Base-by-base conservation (phyloP, 2,797 vertebrate genomes). In the Borostomias antarcticus region DNA sequence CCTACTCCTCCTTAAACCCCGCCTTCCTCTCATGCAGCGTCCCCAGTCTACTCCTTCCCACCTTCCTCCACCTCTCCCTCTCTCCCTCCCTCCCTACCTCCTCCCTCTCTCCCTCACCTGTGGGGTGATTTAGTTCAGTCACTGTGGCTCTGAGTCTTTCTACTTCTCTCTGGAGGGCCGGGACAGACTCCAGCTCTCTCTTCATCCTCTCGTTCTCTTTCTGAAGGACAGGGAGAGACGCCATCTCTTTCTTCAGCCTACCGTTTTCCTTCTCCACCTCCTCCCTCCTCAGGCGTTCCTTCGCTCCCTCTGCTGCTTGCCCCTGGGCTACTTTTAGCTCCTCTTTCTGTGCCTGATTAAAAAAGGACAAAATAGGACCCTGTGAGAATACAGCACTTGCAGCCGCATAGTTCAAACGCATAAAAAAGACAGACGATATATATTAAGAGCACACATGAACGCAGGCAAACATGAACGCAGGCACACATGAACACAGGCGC, bases 291-390 rank as follows among this genome's bases (percentile, higher is more conserved):
- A 10, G 78, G 29, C 66, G 89, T 82, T 91, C 92, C 69, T 77
- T 78, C n/a, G 59, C 86, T 72, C 82, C 88, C 75, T 89, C 86
- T 51, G 83, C 88, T 66, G 92, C 85, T 0, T 72, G 82, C 73
- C 65, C 89, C 74, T 83, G 73, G 40, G 84, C 86, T 67, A 83
- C 83, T 78, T 88, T 90, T 33, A 96, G 91, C 75, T 96, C 93
- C 9, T 94, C 94, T 64, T 93, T 91, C 85, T 98, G 93, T 43
- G 90, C 82, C 95, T 97, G 79, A 62, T 66, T 75, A 60, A 32
- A 45, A 48, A 15, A 13, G n/a, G 43, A 10, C 30, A 0, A 66
- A 50, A 54, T 40, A 72, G 28, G 52, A 54, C 9, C 25, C 30
- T 32, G 29, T 50, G 19, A 54, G 37, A 43, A 40, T 26, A 72